A percentile compares a stretch with the other conserved stretches of the same genome.
These are phyloP conservation scores for Tarsius wallacei DNA, from an alignment of 2,797 vertebrate species.

Conservation along the genomic window DNA sequence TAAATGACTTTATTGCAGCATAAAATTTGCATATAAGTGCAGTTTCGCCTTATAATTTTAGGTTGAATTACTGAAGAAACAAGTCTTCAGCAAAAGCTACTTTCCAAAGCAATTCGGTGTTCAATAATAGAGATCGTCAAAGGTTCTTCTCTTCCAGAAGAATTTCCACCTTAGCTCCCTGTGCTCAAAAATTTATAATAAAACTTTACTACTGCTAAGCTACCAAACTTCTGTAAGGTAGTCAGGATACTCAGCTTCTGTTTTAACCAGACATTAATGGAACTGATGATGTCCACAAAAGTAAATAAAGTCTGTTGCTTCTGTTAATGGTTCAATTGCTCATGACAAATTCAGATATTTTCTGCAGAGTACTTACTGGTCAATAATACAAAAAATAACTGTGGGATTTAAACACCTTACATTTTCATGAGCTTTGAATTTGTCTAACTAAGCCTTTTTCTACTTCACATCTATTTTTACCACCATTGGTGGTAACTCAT, in stretches of 20 bases:
- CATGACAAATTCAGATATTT: neutral
- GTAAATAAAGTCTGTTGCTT: neutral
- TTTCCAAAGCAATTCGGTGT: neutral
- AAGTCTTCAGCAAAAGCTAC: neutral
- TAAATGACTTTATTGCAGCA: neutral
- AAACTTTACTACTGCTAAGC: neutral
- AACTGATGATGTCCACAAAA: neutral
- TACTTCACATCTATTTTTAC: neutral
- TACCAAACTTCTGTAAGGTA: neutral
- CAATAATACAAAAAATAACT: too few relatives aligned
- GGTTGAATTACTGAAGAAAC: neutral
- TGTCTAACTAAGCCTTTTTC: neutral
- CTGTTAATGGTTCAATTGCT: neutral
- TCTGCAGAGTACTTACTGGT: neutral
- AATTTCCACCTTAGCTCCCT: neutral
- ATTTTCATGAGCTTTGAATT: neutral
- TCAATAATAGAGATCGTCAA: neutral
- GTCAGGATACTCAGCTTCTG: neutral
- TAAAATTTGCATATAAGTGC: neutral
- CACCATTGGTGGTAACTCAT: neutral
- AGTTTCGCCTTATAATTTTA: neutral
- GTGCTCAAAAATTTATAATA: neutral
- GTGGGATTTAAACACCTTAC: neutral
- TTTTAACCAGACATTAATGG: neutral
- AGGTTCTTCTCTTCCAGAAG: neutral